Conservation (phyloP, 2,888 invertebrate genomes). For the Hirtodrosophila duncani region DNA sequence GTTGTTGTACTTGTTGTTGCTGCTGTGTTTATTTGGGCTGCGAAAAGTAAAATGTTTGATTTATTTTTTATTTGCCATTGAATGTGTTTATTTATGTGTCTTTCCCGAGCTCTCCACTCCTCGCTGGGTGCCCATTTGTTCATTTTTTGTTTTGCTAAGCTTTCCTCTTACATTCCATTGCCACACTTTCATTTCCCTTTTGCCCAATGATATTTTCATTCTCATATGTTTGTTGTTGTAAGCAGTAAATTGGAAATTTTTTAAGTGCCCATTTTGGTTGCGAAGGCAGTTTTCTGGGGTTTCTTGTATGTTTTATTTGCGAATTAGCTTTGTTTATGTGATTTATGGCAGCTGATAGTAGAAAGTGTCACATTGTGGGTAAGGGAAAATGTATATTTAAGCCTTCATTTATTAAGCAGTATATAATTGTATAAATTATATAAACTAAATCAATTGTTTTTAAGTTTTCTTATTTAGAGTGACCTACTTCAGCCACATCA, state of each 20-base stretch:
- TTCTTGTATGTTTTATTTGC: slow-evolving; percentile 30
- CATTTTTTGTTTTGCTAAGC: slow-evolving; percentile 4
- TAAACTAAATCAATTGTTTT: no score
- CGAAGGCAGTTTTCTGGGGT: neutral
- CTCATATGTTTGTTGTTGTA: slow-evolving; percentile 41
- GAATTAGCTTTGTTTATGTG: slow-evolving; percentile 34
- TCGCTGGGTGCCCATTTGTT: slow-evolving; percentile 1
- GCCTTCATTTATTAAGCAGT: no score
- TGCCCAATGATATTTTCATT: slow-evolving; percentile 25
- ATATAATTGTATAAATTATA: no score
- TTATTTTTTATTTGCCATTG: slow-evolving; percentile 58
- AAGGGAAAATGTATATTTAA: no score
- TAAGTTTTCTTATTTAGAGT: no score
- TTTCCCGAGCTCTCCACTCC: slow-evolving; percentile 12
- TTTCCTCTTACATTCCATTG: slow-evolving; percentile 23
- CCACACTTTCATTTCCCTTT: slow-evolving; percentile 4
- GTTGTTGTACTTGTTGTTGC: slow-evolving; percentile 25
- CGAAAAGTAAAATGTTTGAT: slow-evolving; percentile 60
- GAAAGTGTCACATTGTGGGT: slow-evolving; percentile 8
- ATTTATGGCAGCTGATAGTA: slow-evolving; percentile 24
- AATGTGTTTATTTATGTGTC: slow-evolving; percentile 39
- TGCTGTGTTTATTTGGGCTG: slow-evolving; percentile 20
- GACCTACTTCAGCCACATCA: no score
- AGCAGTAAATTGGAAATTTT: slow-evolving; percentile 39
- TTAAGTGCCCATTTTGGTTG: slow-evolving; percentile 23